Evolutionary conservation across 2,113 vertebrate genomes (phyloP).

Genomic region (Porphyrio hochstetteri): DNA sequence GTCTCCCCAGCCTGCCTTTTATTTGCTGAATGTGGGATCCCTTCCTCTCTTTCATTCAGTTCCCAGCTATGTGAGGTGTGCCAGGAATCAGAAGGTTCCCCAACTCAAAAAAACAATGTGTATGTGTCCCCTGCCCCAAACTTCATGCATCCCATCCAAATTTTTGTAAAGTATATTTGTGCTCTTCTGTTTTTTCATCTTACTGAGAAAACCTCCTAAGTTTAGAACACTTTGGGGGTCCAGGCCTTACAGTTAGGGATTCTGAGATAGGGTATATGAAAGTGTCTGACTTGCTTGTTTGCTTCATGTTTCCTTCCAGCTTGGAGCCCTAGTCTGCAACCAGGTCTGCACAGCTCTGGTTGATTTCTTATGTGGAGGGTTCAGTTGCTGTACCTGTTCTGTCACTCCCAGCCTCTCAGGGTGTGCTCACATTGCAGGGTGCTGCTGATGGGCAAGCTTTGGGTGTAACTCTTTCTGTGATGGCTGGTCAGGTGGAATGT

Average conservation of each 20-base stretch:
- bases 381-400: background rate
- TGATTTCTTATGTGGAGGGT: background rate
- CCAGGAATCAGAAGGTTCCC: background rate
- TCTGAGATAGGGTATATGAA: background rate
- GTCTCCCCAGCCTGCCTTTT: background rate
- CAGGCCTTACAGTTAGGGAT: background rate
- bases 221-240: background rate
- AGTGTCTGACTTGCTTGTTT: background rate
- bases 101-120: background rate
- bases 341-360: background rate
- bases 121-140: background rate
- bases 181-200: background rate
- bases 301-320: background rate
- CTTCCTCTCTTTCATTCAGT: background rate
- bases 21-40: background rate
- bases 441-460: background rate
- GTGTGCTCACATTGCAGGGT: fast-evolving
- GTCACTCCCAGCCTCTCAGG: background rate
- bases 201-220: background rate
- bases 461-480: background rate
- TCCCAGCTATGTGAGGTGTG: background rate
- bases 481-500: background rate
- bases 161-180: background rate
- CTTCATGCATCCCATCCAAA: background rate
- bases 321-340: background rate